Conservation (phyloP, 2,888 invertebrate species). For the Caenorhabditis sp. region DNA sequence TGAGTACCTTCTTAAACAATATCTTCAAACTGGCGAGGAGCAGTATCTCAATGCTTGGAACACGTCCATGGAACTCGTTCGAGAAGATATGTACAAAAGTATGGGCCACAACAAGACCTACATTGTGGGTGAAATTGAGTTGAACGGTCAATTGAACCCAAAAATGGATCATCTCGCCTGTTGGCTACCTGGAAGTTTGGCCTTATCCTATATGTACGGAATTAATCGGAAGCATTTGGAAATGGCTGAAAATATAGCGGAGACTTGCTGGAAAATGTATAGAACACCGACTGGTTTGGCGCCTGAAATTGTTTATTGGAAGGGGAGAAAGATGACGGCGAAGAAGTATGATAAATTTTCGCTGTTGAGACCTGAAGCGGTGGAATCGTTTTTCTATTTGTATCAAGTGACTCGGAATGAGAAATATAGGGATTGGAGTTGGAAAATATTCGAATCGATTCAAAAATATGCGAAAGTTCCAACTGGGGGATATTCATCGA, state of each 20-base stretch:
- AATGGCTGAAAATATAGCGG: slow-evolving; percentile 85
- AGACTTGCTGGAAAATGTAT: slow-evolving; percentile 94
- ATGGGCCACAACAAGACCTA: slow-evolving; percentile 80
- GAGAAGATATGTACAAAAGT: slow-evolving; percentile 45
- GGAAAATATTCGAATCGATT: slow-evolving; percentile 90
- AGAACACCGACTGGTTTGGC: slow-evolving; percentile 91
- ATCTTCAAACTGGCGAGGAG: slow-evolving; percentile 83
- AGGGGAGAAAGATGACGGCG: slow-evolving; percentile 8
- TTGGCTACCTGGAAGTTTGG: slow-evolving; percentile 90
- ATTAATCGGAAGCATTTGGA: slow-evolving; percentile 85
- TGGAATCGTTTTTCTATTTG: slow-evolving; percentile 95
- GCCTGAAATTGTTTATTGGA: slow-evolving; percentile 81
- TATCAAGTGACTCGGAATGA: slow-evolving; percentile 91
- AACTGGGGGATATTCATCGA: slow-evolving; percentile 84
- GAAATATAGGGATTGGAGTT: slow-evolving; percentile 96
- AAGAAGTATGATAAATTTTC: slow-evolving; percentile 84
- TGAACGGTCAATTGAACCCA: slow-evolving; percentile 84
- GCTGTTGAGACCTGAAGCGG: slow-evolving; percentile 90
- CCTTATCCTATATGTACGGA: slow-evolving; percentile 83
- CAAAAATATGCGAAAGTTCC: slow-evolving; percentile 89
- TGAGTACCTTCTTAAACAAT: slow-evolving; percentile 95
- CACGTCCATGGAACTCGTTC: slow-evolving; percentile 59
- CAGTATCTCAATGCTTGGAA: slow-evolving; percentile 70
- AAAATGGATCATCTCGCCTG: slow-evolving; percentile 99
- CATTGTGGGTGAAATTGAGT: slow-evolving; percentile 89